Evolutionary conservation across 2,888 invertebrate species (phyloP).

Genomic region (Pyrrhosoma nymphula): DNA sequence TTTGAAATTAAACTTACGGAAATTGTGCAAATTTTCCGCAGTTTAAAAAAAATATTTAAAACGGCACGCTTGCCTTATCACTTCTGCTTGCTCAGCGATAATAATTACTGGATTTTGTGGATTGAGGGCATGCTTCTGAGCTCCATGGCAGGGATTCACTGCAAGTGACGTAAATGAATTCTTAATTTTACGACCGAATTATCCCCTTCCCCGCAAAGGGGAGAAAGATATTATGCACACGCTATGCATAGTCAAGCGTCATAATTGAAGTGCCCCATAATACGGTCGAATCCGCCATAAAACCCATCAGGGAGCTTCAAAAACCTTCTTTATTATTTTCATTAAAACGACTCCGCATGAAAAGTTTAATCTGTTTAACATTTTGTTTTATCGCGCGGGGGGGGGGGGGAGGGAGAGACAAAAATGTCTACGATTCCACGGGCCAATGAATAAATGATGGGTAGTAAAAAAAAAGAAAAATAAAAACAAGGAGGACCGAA

Average conservation of each 20-base stretch:
- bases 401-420: no score
- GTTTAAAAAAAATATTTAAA: neutral
- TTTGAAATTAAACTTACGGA: neutral
- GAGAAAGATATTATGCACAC: neutral
- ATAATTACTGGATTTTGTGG: neutral
- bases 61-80: neutral
- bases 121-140: neutral
- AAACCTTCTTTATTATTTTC: no score
- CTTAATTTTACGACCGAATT: neutral
- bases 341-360: neutral
- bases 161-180: neutral
- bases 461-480: neutral
- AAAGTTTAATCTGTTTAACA: neutral
- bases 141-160: neutral
- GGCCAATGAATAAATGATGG: constrained; percentile 1
- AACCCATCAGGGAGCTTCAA: neutral
- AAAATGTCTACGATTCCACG: neutral
- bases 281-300: neutral
- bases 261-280: constrained; percentile 3
- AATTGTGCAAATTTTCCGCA: neutral
- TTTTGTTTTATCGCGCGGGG: neutral
- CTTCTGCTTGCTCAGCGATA: neutral
- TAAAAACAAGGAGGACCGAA: neutral
- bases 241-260: neutral
- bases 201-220: neutral